A percentile compares a stretch with the other conserved stretches of the same genome.
phyloP scores from a whole-genome alignment of 2,113 vertebrate species.

The Nannobrachium achirus region DNA sequence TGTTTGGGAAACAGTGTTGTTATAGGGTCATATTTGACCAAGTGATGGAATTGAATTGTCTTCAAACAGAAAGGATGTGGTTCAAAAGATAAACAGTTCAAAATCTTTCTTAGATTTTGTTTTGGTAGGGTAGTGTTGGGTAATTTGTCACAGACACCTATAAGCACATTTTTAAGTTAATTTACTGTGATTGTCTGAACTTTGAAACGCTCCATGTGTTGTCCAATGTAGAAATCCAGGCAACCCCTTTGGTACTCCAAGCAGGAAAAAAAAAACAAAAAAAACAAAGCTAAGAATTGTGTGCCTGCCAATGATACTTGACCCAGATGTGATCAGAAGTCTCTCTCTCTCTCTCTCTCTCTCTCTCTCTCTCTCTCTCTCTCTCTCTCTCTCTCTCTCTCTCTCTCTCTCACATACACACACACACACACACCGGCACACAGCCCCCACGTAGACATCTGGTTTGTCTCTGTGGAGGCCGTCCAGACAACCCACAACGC shows the following conservation, averaged over 20 bases:
- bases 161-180: neutral
- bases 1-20: too few relatives aligned
- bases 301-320: neutral
- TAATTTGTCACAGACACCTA: too few relatives aligned
- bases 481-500: conserved; percentile 29
- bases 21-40: too few relatives aligned
- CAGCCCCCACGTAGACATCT: conserved; percentile 35
- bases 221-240: neutral
- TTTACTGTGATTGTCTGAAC: neutral
- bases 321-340: neutral
- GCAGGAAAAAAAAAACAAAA: conserved; percentile 9
- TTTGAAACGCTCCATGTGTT: neutral
- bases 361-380: conserved; percentile 21
- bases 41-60: too few relatives aligned
- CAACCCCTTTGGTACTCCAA: neutral
- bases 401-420: neutral
- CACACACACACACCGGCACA: neutral
- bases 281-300: neutral
- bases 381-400: neutral
- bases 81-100: too few relatives aligned
- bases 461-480: conserved; percentile 27
- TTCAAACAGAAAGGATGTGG: too few relatives aligned
- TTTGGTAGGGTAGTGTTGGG: too few relatives aligned
- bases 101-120: too few relatives aligned
- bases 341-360: conserved; percentile 9